Evolutionary conservation across 2,797 vertebrate genomes (phyloP).

Genomic region (Numenius phaeopus): DNA sequence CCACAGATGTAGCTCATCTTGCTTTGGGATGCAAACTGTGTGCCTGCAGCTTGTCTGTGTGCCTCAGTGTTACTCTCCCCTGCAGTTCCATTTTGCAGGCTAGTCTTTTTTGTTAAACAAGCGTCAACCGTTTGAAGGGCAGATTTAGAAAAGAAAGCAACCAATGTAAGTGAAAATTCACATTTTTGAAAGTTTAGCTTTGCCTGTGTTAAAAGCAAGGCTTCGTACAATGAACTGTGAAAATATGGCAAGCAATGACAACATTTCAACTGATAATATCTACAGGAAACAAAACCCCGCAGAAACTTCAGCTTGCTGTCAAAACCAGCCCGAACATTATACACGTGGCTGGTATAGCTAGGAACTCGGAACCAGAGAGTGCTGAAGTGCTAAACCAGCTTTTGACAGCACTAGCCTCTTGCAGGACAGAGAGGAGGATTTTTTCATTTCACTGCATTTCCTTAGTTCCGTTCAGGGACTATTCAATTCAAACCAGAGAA

Average conservation of each 20-base stretch:
- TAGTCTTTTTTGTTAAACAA: not conserved
- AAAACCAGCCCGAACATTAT: not conserved
- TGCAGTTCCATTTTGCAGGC: not conserved
- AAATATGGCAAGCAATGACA: slow-evolving; percentile 7
- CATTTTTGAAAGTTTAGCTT: not conserved
- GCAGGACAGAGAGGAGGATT: not conserved
- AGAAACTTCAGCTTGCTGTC: slow-evolving; percentile 32
- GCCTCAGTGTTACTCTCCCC: not conserved
- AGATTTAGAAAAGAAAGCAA: not conserved
- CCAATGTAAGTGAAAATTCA: not conserved
- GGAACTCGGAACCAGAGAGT: slow-evolving; percentile 4
- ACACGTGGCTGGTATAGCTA: not conserved
- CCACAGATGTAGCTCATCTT: not conserved
- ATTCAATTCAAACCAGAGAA: slow-evolving; percentile 40
- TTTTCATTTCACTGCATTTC: slow-evolving; percentile 12
- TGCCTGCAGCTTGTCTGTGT: not conserved
- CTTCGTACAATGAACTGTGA: not conserved
- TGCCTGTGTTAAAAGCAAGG: not conserved
- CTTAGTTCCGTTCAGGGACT: not conserved
- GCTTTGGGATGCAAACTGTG: not conserved
- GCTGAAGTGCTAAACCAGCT: slow-evolving; percentile 30
- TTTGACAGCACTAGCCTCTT: slow-evolving; percentile 22
- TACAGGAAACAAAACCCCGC: slow-evolving; percentile 14
- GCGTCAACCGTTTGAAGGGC: not conserved
- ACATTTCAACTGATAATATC: not conserved